Base-by-base conservation (phyloP, 2,113 vertebrate species). In the Callopanchax toddi region DNA sequence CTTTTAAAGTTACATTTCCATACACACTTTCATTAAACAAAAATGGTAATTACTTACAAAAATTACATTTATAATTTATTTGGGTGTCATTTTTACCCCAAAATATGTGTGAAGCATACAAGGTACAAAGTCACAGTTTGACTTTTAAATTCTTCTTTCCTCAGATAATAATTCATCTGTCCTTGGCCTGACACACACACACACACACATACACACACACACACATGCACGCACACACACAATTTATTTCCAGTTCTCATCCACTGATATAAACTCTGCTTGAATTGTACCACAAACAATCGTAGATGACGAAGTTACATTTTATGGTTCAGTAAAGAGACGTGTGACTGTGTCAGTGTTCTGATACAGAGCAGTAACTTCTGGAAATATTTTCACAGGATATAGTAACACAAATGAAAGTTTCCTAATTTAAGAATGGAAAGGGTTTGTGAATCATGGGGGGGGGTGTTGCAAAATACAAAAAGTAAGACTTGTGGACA, bases 71-170 rank as follows among this genome's bases (percentile, higher is more conserved):
- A 5, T 4, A 32, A 5, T 32, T 32, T 8, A 32, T 32, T 32
- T 4, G 8, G 8, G 29, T 32, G 29, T 4, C 4, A 32, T 5
- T 5, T 32, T 4, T 32, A 32, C 29, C 4, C 8, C 4, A 32
- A 32, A 32, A 36, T 8, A 8, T 36, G 34, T 37, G 4, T 37
- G 36, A 13, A 37, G 3, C 36, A 37, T 37, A 15, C 7, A 23
- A 51, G 17, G 23, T 52, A 11, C 1, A 39, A 60, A 40, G 34
- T 22, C 43, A 8, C 1, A 13, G 1, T 77, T 66, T 70, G 4
- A 50, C 50, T 61, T 56, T 53, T 25, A 3, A 60, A 40, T 67
- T 59, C 44, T 22, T 69, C 5, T 45, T 78, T 75, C 57, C 61
- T 74, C 22, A 5, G 10, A 9, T 32, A 7, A 32, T 6, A 32